Conservation (phyloP, 2,797 vertebrate species). For the Pteropus rufus region DNA sequence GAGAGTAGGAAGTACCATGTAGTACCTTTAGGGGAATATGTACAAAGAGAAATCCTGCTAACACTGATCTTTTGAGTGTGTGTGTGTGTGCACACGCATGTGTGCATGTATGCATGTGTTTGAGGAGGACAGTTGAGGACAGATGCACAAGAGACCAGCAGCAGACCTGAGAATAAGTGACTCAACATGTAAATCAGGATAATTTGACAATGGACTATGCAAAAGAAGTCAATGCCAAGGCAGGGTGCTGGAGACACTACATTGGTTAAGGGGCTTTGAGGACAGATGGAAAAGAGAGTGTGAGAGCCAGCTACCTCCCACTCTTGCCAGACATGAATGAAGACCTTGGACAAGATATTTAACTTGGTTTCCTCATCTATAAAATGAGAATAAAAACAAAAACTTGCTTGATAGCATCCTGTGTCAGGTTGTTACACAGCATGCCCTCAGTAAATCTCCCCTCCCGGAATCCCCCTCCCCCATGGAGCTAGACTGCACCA, state of each 20-base stretch:
- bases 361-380: not conserved
- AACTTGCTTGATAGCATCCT: not conserved
- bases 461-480: not conserved
- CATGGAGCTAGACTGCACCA: not conserved
- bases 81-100: not conserved
- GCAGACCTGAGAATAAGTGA: not conserved
- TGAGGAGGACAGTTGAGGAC: not conserved
- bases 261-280: not conserved
- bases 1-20: not conserved
- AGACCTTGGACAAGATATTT: not conserved
- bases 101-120: not conserved
- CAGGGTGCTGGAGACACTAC: not conserved
- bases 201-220: not conserved
- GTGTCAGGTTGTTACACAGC: not conserved
- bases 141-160: not conserved
- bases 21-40: not conserved
- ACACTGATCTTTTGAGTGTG: not conserved
- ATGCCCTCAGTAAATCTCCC: accelerated
- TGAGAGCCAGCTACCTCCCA: not conserved
- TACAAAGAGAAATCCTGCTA: not conserved
- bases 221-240: not conserved
- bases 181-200: not conserved
- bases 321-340: not conserved
- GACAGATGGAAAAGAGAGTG: not conserved
- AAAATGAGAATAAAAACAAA: not conserved